Base-by-base conservation (phyloP, 1,140 invertebrate species). In the Euglossa dilemma region DNA sequence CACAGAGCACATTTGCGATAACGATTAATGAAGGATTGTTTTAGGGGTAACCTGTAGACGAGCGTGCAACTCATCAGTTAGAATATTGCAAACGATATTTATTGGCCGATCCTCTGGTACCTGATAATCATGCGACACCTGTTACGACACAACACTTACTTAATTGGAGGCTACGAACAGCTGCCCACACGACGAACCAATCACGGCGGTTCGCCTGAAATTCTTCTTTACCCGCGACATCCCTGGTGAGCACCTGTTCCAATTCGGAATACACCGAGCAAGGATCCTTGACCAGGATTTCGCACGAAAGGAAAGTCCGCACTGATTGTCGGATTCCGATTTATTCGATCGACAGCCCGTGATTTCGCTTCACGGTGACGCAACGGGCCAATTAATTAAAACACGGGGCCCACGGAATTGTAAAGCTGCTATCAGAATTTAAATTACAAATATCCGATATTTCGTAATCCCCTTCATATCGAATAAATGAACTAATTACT, bases 91-190 rank as follows among this genome's bases (percentile, higher is more conserved):
- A 52, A 52, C 59, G 66, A 85, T 89, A 88, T 89, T 89, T 88
- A 89, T 88, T 83, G 72, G 76, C 14, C 61, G 20, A 45, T 45
- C 56, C 57, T 63, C 61, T 45, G 64, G 50, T 86, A 83, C 52
- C 85, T 74, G 81, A 88, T 89, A 89, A 89, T 89, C 87, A 89
- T 79, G 85, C 87, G 88, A 89, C 87, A 89, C 88, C 88, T 89
- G 88, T 89, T 89, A 89, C 87, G 87, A 89, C 88, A 87, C 87
- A 86, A 83, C 87, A 89, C 87, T 89, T 87, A 87, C 81, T 89
- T 89, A 89, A 89, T 89, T 89, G 87, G 81, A 79, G 78, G 73
- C 80, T 66, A 84, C 85, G 85, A 88, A 88, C 88, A 89, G 88
- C 87, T 89, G 88, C 88, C 87, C 80, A 89, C 87, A 87, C 87